A percentile compares a stretch with the other conserved stretches of the same genome.
Evolutionary conservation across 2,888 invertebrate genomes (phyloP).

Genomic region (Diaprepes abbreviatus): DNA sequence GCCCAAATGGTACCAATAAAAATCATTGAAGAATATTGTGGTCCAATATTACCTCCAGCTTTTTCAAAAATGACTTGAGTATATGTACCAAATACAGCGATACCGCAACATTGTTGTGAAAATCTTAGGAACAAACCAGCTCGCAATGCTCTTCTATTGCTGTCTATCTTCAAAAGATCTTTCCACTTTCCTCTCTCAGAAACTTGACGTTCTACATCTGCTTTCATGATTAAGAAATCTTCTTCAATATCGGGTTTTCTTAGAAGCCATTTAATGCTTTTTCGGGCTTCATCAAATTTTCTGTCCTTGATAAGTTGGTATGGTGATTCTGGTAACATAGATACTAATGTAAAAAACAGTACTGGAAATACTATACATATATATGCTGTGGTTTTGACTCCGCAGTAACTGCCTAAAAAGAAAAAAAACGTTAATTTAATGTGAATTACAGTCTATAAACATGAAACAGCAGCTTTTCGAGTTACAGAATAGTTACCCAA

Average conservation of each 20-base stretch:
- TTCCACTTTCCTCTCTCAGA: constrained; percentile 60
- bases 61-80: constrained; percentile 61
- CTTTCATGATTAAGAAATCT: constrained; percentile 54
- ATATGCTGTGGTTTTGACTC: constrained; percentile 27
- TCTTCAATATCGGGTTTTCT: constrained; percentile 55
- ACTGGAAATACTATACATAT: constrained; percentile 36
- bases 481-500: no score
- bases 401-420: constrained; percentile 28
- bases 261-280: constrained; percentile 54
- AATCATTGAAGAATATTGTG: constrained; percentile 59
- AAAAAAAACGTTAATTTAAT: no score
- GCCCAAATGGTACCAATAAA: constrained; percentile 51
- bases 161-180: constrained; percentile 57
- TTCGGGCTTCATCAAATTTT: constrained; percentile 54
- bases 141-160: constrained; percentile 58
- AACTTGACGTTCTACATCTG: constrained; percentile 59
- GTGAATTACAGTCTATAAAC: no score
- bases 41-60: constrained; percentile 58
- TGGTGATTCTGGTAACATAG: constrained; percentile 71
- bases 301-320: constrained; percentile 58
- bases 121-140: constrained; percentile 58
- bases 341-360: constrained; percentile 52
- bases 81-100: constrained; percentile 57
- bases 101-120: constrained; percentile 61
- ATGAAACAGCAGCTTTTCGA: no score